Conservation (phyloP, 2,113 vertebrate genomes). For the Sorex fumeus region DNA sequence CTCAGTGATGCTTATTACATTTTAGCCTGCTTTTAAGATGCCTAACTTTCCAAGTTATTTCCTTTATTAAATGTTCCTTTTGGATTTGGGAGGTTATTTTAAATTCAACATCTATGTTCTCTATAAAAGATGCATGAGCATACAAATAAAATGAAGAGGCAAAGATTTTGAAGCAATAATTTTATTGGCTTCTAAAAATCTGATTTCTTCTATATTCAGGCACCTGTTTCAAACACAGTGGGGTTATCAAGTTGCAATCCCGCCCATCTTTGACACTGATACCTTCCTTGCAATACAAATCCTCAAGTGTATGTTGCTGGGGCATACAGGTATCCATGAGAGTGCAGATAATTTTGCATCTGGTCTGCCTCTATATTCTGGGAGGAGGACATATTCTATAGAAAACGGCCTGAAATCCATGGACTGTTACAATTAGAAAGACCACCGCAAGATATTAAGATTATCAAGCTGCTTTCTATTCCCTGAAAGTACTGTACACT, state of each 20-base stretch:
- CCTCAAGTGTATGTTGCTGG: slow-evolving; percentile 6
- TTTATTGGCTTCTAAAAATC: slow-evolving; percentile 65
- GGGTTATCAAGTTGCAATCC: background rate
- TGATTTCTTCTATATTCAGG: slow-evolving; percentile 59
- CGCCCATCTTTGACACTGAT: slow-evolving; percentile 54
- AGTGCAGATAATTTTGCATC: slow-evolving; percentile 49
- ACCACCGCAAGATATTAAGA: slow-evolving; percentile 10
- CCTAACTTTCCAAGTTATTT: slow-evolving; percentile 40
- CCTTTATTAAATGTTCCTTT: slow-evolving; percentile 51
- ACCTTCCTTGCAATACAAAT: background rate
- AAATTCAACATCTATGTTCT: background rate
- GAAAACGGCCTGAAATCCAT: slow-evolving; percentile 25
- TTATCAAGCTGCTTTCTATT: background rate
- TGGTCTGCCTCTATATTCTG: background rate
- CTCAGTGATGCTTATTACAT: slow-evolving; percentile 59
- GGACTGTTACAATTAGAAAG: slow-evolving; percentile 54
- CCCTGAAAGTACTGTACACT: background rate
- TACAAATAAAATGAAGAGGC: background rate
- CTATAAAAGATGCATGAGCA: slow-evolving; percentile 41
- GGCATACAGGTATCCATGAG: slow-evolving; percentile 37
- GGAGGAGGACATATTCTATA: slow-evolving; percentile 55
- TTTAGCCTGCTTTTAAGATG: slow-evolving; percentile 67
- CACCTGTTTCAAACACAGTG: slow-evolving; percentile 56
- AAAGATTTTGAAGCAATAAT: slow-evolving; percentile 53
- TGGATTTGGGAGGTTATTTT: slow-evolving; percentile 52